A percentile compares a stretch with the other conserved stretches of the same genome.
Evolutionary conservation across 2,797 vertebrate species (phyloP).

Genomic region (Myiotriccus ornatus): DNA sequence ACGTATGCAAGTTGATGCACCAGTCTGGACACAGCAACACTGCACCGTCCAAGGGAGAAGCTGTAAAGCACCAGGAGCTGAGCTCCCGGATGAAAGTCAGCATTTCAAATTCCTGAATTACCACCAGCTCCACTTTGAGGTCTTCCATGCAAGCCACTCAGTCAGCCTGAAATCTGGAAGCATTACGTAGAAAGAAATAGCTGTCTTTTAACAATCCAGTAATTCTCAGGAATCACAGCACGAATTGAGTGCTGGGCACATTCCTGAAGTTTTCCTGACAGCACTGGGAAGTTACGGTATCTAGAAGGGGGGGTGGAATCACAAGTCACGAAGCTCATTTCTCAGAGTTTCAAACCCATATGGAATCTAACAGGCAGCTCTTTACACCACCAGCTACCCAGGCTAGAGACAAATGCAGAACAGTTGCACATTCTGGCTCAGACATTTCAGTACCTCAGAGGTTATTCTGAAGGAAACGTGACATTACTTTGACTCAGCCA

Average conservation of each 20-base stretch:
- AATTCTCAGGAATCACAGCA: not conserved
- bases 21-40: not conserved
- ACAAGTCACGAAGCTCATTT: not conserved
- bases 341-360: not conserved
- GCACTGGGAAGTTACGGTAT: not conserved
- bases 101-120: not conserved
- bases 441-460: not conserved
- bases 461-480: not conserved
- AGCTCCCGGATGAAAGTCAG: not conserved
- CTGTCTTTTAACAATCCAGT: not conserved
- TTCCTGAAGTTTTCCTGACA: not conserved
- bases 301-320: not conserved
- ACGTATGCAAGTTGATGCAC: not conserved
- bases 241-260: not conserved
- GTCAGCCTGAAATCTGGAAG: not conserved
- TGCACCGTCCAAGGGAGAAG: rapidly evolving
- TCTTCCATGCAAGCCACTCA: not conserved
- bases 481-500: not conserved
- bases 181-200: not conserved
- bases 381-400: not conserved
- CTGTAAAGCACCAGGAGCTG: not conserved
- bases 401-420: not conserved
- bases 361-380: not conserved
- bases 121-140: not conserved
- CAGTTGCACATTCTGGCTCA: not conserved